A percentile compares a stretch with the other conserved stretches of the same genome.
Conservation (phyloP, 1,140 invertebrate species). For the Drosophila melanogaster region DNA sequence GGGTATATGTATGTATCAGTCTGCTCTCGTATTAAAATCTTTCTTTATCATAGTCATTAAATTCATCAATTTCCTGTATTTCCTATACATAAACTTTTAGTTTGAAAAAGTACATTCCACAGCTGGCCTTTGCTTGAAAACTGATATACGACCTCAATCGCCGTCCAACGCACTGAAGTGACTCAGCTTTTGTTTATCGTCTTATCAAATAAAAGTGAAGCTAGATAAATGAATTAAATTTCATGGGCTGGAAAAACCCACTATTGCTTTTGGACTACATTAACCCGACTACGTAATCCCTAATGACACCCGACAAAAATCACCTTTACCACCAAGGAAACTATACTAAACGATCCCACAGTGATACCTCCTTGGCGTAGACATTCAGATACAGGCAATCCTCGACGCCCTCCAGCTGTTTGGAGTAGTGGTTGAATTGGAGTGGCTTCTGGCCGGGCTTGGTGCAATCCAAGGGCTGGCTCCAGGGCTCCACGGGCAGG, state of each 20-base stretch:
- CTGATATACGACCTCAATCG: slow-evolving; percentile 4
- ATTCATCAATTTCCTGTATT: no score
- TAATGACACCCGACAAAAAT: no score
- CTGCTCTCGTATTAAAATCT: no score
- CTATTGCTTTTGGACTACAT: no score
- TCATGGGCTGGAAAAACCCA: no score
- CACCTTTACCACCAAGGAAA: not conserved
- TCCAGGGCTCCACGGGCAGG: slow-evolving; percentile 85
- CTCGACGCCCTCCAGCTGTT: slow-evolving; percentile 81
- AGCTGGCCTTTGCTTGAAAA: not conserved
- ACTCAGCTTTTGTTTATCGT: not conserved
- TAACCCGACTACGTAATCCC: no score
- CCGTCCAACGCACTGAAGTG: not conserved
- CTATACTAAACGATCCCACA: not conserved
- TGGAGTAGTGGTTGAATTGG: slow-evolving; percentile 55
- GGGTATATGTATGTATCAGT: no score
- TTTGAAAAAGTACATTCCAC: not conserved
- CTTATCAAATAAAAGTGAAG: no score
- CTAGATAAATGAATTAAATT: not conserved
- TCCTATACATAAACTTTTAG: no score
- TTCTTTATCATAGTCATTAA: no score
- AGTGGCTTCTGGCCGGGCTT: slow-evolving; percentile 53
- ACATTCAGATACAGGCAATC: slow-evolving; percentile 87
- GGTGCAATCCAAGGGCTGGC: slow-evolving; percentile 82
- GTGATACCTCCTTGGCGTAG: slow-evolving; percentile 81